Base-by-base conservation (phyloP, 2,113 vertebrate species). In the Mus spicilegus region DNA sequence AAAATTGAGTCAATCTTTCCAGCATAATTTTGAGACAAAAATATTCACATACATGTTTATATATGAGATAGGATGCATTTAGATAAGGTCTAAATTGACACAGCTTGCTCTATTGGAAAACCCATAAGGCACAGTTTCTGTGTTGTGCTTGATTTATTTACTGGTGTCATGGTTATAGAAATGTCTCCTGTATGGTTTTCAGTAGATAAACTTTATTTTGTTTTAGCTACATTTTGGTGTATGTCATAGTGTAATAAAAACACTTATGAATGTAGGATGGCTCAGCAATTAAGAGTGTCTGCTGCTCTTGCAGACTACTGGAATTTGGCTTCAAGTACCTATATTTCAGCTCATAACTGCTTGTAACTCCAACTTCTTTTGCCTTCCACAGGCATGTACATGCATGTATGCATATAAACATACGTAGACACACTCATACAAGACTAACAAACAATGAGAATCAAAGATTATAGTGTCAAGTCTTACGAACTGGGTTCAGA, bases 101-200 rank as follows among this genome's bases (percentile, higher is more conserved):
- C 11, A 24, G 14, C 12, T 65, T 26, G 16, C 56, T n/a, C 58
- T 58, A n/a, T 86, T 86, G 61, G 33, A 49, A 75, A 77, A 49
- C 16, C 22, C 1, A 7, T 6, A 20, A n/a, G 20, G 36, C 28
- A 39, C 24, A 56, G 14, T 54, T 91, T 93, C 69, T 90, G 61
- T 30, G 4, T 30, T 93, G 16, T 91, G 36, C 58, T 91, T 56
- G 63, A 20, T 89, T 89, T 78, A 28, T 94, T 96, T 76, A 30
- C 82, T 91, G 87, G 30, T 75, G 12, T 61, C 10, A 19, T 76
- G 24, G 36, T 36, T 81, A 46, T 7, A 14, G 63, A 96, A 26
- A 46, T 89, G 1, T 76, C 89, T 75, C 46, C 14, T 95, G 67
- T 65, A 20, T 56, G 14, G 89, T 65, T 89, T 87, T 89, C 24